Evolutionary conservation across 2,113 vertebrate genomes (phyloP), one percentile per base, ranked within the genome.

Genomic region (Odontesthes bonariensis): DNA sequence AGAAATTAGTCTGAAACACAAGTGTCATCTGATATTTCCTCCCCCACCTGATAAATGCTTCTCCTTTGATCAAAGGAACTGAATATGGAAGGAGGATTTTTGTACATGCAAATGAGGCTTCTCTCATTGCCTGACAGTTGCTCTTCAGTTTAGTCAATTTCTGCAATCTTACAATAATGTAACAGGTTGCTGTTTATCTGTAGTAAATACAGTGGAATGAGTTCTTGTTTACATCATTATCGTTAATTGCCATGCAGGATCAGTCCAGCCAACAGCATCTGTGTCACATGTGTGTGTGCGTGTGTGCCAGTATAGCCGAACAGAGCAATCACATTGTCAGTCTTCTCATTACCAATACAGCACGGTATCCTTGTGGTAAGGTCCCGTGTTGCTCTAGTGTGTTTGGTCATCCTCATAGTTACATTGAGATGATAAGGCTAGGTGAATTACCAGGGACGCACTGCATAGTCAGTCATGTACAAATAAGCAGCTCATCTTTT

Each of bases 161-260:
- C 65, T 27, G 31, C 69, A 56, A 61, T 81, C 81, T 86, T 82
- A 58, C 60, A 53, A 73, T 83, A 87, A 86, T 87, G 83, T 85
- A 89, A 88, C 91, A 92, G 91, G 92, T 93, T 92, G 90, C 70
- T 86, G 83, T 79, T 86, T 74, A 73, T 82, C 49, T 47, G 72
- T 65, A 42, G 73, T 72, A 17, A 78, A 83, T 73, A 85, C 67
- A 74, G 85, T 70, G 44, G 79, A 86, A 86, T 83, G 85, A 89
- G 82, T 80, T 81, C 85, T 86, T 93, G 91, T 94, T 94, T 92
- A 94, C 93, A 93, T 93, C 86, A 85, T 93, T 92, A 86, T 82
- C 54, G 73, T 84, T 94, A 93, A 92, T 93, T 92, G 87, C 82
- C 80, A 81, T 88, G 73, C 84, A 82, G 84, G 85, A 82, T 75